These are phyloP conservation scores for Tethya wilhelma DNA, from an alignment of 37 sponge, comb jelly and placozoan genomes.

Conservation along the genomic window DNA sequence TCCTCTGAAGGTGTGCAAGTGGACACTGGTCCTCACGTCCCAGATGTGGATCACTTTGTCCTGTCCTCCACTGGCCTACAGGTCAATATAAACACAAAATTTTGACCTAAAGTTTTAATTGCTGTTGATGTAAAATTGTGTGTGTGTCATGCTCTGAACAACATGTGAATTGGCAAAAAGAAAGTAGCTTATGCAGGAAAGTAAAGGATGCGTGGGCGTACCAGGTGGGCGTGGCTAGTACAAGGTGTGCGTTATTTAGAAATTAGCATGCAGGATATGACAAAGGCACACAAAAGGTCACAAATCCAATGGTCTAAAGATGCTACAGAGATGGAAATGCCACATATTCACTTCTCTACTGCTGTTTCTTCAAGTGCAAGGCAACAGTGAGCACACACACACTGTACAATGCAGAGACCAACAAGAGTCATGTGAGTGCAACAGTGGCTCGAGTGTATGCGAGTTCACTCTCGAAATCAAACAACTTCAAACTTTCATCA, in stretches of 20 bases:
- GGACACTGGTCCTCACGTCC: constrained; percentile 66
- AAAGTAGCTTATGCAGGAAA: too few species aligned
- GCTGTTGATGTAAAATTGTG: too few species aligned
- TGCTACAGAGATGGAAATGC: background rate
- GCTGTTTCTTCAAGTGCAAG: too few species aligned
- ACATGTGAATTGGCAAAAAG: too few species aligned
- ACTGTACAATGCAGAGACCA: background rate
- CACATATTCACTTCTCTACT: background rate
- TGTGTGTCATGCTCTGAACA: too few species aligned
- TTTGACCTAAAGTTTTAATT: too few species aligned
- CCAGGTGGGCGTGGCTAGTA: too few species aligned
- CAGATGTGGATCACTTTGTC: constrained; percentile 84
- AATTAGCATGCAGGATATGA: background rate
- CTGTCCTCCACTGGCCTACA: constrained; percentile 92
- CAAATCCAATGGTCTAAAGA: background rate
- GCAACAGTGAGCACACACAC: too few species aligned
- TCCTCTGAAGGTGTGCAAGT: constrained; percentile 88
- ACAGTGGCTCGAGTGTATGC: background rate
- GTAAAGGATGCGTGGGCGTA: too few species aligned
- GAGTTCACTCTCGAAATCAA: constrained; percentile 29
- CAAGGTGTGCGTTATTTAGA: too few species aligned
- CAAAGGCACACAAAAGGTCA: background rate
- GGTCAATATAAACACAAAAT: background rate
- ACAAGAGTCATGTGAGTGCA: too few species aligned
- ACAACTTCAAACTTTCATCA: constrained; percentile 47